Base-by-base conservation (phyloP, 2,888 invertebrate genomes). In the Trichogramma evanescens region DNA sequence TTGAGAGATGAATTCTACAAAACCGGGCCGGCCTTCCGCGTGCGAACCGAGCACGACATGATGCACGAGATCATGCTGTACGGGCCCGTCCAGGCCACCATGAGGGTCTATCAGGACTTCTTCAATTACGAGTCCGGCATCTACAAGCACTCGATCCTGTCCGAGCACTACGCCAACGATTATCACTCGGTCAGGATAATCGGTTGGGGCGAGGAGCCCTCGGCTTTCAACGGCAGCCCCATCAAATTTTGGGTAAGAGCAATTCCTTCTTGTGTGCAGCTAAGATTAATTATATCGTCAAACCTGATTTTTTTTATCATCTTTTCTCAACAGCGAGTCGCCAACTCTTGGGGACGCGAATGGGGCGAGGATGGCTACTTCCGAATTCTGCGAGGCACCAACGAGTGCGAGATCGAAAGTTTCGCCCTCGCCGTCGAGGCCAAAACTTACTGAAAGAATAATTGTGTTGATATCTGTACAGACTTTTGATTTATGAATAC, bases 281-380 rank as follows among this genome's bases (percentile, higher is more conserved):
- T 48, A 7, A 6, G 13, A 3, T 8, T 10, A 54, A 6, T 52
- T 50, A 44, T 46, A 46, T 9, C 5, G 38, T 3, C 9, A 5
- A 44, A 43, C 3, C 10, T 42, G 6, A 46, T 62, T 10, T 43
- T 40, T 10, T 54, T 13, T 9, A 52, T 10, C 6, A 10, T 42
- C 38, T 43, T 52, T 52, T 42, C 6, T 45, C 7, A 5, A 4
- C 81, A 96, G 95, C 82, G 91, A 72, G 93, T 89, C 49, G 93
- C 93, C 52, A 97, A 97, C 80, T 94, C 94, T 43, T 97, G 97
- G 97, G 96, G 97, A 6, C 72, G 78, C 0, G 81, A 86, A 67
- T 97, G 96, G 96, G 97, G 96, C 7, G 95, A 96, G 74, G 81
- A 86, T 64, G 97, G 97, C 0, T 89, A 86, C 74, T 96, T 97